Percentiles rank a stretch among this genome's conserved stretches.
These are phyloP conservation scores for Pyralis farinalis DNA, from an alignment of 2,888 invertebrate genomes.

Conservation along the genomic window DNA sequence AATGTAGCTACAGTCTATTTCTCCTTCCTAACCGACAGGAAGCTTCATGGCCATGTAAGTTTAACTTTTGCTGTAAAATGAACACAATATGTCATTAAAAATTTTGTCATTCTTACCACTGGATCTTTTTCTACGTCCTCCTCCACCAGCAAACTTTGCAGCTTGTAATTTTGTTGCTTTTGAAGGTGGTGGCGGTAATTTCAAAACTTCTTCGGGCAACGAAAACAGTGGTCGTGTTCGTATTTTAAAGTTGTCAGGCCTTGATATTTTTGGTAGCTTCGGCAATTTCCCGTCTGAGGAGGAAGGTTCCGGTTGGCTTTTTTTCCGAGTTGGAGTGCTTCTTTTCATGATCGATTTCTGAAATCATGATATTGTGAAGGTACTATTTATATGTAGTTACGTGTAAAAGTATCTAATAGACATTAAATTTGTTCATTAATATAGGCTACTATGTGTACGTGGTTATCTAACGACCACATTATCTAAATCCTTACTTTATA, in stretches of 20 bases:
- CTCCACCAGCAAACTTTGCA: constrained; percentile 31
- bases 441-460: too few species aligned
- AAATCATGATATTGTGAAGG: too few species aligned
- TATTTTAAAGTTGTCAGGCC: constrained; percentile 81
- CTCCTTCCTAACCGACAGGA: too few species aligned
- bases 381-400: too few species aligned
- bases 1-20: too few species aligned
- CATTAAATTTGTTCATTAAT: too few species aligned
- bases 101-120: constrained; percentile 40
- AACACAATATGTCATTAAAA: background rate
- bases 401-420: too few species aligned
- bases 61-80: too few species aligned
- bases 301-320: constrained; percentile 54
- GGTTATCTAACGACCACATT: too few species aligned
- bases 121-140: constrained; percentile 42
- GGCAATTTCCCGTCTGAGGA: constrained; percentile 75
- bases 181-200: constrained; percentile 59
- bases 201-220: constrained; percentile 82
- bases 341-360: constrained; percentile 28
- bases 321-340: constrained; percentile 63
- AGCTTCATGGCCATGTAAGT: too few species aligned
- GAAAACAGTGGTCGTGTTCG: constrained; percentile 81
- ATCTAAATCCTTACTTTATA: too few species aligned
- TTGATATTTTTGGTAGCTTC: constrained; percentile 73
- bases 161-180: constrained; percentile 53